These are phyloP conservation scores for Cephus pulcher DNA, from an alignment of 2,888 invertebrate genomes.

Conservation along the genomic window DNA sequence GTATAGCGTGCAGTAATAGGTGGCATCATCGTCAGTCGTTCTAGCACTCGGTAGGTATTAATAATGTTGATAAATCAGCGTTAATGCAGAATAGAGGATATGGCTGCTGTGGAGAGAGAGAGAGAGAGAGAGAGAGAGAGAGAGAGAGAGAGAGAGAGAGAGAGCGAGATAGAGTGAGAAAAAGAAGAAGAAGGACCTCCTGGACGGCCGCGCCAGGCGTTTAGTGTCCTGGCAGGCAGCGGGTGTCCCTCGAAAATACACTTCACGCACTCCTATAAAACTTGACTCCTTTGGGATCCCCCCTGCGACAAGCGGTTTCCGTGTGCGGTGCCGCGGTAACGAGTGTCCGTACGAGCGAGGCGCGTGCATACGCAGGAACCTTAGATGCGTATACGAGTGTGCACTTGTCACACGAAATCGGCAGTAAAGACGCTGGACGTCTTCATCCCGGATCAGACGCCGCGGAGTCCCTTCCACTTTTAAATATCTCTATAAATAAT, in stretches of 20 bases:
- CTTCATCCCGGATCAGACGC: conserved; percentile 45
- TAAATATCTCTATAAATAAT: conserved; percentile 61
- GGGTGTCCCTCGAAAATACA: conserved; percentile 50
- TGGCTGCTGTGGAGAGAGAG: neutral
- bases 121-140: neutral
- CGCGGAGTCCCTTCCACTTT: conserved; percentile 31
- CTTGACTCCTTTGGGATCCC: conserved; percentile 11
- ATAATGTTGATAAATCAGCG: conserved; percentile 49
- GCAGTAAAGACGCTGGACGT: conserved; percentile 56
- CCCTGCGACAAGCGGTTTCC: neutral
- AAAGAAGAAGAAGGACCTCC: conserved; percentile 36
- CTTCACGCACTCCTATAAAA: conserved; percentile 42
- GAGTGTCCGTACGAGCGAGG: neutral
- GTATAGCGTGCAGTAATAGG: neutral
- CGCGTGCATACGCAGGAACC: neutral
- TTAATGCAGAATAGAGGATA: conserved; percentile 41
- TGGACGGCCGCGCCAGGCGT: conserved; percentile 30
- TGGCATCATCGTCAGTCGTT: neutral
- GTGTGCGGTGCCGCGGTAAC: conserved; percentile 2
- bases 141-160: neutral
- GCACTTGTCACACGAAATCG: conserved; percentile 45
- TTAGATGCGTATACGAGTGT: conserved; percentile 16
- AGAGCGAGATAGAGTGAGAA: neutral
- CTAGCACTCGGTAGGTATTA: conserved; percentile 25
- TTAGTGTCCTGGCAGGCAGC: conserved; percentile 42